Conservation (phyloP, 2,113 vertebrate species). For the Sardina pilchardus region DNA sequence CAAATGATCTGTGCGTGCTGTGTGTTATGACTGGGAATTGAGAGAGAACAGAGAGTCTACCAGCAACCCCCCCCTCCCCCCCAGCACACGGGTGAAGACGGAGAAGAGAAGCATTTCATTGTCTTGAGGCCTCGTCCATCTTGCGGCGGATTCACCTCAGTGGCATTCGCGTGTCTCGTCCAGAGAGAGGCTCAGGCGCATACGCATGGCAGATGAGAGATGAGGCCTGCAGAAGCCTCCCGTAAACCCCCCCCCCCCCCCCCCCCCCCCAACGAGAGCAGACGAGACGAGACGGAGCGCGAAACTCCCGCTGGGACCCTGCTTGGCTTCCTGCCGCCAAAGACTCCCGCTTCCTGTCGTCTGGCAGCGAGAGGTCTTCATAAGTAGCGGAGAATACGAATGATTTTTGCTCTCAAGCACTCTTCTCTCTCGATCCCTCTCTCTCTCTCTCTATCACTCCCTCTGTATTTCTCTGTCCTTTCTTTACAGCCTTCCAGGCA, state of each 20-base stretch:
- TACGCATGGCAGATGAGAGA: too few species aligned
- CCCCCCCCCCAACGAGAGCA: neutral
- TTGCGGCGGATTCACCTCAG: neutral
- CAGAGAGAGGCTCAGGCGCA: neutral
- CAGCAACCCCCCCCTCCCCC: neutral
- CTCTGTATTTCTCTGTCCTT: neutral
- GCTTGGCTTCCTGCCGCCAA: conserved; percentile 38
- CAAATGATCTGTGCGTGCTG: neutral
- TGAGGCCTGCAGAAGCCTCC: neutral
- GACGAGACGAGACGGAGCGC: conserved; percentile 1
- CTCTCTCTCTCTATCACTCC: neutral
- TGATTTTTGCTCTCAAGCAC: neutral
- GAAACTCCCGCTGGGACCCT: neutral
- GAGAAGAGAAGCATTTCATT: neutral
- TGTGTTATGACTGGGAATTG: neutral
- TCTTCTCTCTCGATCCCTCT: neutral
- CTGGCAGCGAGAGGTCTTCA: conserved; percentile 42
- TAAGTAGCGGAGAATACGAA: neutral
- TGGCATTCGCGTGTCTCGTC: neutral
- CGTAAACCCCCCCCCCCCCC: neutral
- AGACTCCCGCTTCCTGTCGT: conserved; percentile 51
- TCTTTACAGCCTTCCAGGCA: neutral
- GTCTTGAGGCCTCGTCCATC: neutral
- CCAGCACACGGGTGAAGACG: neutral
- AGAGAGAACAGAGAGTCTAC: neutral